phyloP scores from a whole-genome alignment of 2,797 vertebrate species.

The Tokudaia muenninki region DNA sequence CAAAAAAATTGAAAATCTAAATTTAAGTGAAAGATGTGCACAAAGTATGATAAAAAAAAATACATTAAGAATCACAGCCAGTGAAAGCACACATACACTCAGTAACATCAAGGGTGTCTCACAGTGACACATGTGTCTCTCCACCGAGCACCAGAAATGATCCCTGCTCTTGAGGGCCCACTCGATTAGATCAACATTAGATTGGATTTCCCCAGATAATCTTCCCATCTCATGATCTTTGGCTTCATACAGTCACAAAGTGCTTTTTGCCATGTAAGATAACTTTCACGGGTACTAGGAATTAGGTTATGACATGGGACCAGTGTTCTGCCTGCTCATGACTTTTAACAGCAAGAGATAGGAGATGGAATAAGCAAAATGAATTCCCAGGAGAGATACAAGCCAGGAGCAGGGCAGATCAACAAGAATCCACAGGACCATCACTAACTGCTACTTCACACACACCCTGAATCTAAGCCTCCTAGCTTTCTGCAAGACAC shows the following conservation, averaged over 20 bases:
- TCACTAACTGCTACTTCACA: background rate
- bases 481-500: background rate
- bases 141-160: background rate
- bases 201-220: background rate
- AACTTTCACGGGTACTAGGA: background rate
- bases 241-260: background rate
- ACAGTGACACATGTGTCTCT: background rate
- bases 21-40: constrained; percentile 49
- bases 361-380: background rate
- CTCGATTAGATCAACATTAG: background rate
- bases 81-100: background rate
- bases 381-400: background rate
- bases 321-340: background rate
- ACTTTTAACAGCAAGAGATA: background rate
- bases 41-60: constrained; percentile 38
- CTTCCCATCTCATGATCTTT: background rate
- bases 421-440: background rate
- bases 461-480: background rate
- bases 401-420: background rate
- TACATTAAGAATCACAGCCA: background rate
- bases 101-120: background rate
- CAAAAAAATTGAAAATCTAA: constrained; percentile 54
- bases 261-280: background rate
- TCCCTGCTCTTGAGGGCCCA: background rate
- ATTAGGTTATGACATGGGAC: background rate